Base-by-base conservation (phyloP, 2,797 vertebrate genomes). In the Corythornis leucogaster region DNA sequence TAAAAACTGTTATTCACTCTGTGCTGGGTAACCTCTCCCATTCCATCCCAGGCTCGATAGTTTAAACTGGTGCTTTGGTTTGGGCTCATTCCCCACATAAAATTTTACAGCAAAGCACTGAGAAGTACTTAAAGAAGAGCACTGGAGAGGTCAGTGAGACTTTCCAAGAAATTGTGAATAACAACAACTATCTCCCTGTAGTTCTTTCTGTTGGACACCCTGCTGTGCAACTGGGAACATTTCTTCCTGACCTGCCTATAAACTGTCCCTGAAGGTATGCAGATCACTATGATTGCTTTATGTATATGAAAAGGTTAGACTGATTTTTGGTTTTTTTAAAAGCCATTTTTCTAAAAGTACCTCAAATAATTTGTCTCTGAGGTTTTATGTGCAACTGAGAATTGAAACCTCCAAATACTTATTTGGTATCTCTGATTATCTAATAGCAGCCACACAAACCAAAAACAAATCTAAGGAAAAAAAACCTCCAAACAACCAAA, bases 381-480 rank as follows among this genome's bases (percentile, higher is more conserved):
- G 31, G 19, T 81, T 54, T 81, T 66, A 51, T 67, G 20, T 86
- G 67, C 24, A 38, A 62, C 1, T 88, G 61, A 90, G 45, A 24
- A 80, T 24, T 74, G 43, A 88, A 91, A 33, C 19, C 9, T 86
- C 26, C 28, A 90, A 91, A 86, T 94, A 68, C 82, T 87, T 89
- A n/a, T 80, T 91, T 57, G 57, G 17, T 70, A 16, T 87, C n/a
- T 58, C 70, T 76, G 50, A 62, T 76, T 85, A 93, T 67, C 63
- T 53, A 81, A 66, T 10, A 46, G 24, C 4, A 31, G 30, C 46
- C 53, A 9, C 8, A 31, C 24, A 10, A 35, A 24, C 2, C 31
- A 20, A 6, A 55, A 25, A 24, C 12, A 50, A 25, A 50, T 14
- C 13, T 25, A 50, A 50, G 24, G 8, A 25, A 50, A 25, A 25